Conservation (phyloP, 2,888 invertebrate species). For the Onchidella celtica region DNA sequence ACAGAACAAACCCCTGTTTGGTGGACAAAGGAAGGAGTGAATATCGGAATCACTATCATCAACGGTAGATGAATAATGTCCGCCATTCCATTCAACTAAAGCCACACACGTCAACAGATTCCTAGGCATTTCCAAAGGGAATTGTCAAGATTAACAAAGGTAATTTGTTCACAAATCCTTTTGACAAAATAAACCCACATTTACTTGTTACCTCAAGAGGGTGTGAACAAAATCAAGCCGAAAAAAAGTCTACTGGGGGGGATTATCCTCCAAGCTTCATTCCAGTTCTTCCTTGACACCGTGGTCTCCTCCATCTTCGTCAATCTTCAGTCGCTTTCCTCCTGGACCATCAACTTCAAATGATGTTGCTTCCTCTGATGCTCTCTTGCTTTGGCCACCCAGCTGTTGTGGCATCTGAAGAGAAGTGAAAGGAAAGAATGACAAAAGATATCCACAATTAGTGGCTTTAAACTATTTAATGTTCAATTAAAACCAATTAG, state of each 20-base stretch:
- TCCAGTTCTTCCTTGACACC: constrained; percentile 1
- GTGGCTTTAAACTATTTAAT: neutral
- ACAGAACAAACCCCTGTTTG: too few relatives aligned
- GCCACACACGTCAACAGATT: neutral
- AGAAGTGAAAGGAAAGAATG: neutral
- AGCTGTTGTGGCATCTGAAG: constrained; percentile 34
- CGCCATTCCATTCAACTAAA: neutral
- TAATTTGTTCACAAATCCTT: neutral
- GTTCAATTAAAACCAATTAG: neutral
- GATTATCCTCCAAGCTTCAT: neutral
- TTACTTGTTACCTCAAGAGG: neutral
- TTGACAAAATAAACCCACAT: neutral
- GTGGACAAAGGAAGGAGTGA: too few relatives aligned
- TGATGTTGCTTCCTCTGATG: neutral
- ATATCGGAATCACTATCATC: too few relatives aligned
- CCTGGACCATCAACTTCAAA: constrained; percentile 15
- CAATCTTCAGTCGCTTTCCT: constrained; percentile 31
- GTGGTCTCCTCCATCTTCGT: constrained; percentile 19
- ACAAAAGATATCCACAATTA: too few relatives aligned
- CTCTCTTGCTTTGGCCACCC: constrained; percentile 17
- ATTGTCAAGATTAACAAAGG: neutral
- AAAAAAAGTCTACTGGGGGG: neutral
- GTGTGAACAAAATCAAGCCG: neutral
- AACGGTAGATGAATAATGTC: neutral
- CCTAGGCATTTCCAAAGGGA: neutral